These are phyloP conservation scores for Eospalax fontanierii DNA, from an alignment of 2,797 vertebrate species.

Conservation along the genomic window DNA sequence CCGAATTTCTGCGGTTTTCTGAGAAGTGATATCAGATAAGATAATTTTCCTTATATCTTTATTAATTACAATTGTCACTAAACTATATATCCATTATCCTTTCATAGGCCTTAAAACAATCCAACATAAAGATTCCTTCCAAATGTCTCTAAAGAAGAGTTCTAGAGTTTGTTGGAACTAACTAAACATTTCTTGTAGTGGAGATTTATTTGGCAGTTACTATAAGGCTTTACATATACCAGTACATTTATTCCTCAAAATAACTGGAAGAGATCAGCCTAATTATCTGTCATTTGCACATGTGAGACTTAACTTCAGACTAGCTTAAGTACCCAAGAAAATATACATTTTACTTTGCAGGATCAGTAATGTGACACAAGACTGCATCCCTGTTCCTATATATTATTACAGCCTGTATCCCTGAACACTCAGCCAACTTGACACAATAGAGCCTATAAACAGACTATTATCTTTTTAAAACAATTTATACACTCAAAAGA, in stretches of 20 bases:
- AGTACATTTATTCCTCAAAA: not conserved
- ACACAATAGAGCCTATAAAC: not conserved
- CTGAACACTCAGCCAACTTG: not conserved
- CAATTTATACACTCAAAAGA: not conserved
- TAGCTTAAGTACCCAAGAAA: not conserved
- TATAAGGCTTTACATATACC: not conserved
- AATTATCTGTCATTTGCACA: not conserved
- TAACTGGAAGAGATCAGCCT: constrained; percentile 8
- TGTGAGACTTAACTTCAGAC: not conserved
- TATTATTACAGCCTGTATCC: not conserved
- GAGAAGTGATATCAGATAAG: too few relatives aligned
- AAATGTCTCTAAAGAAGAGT: not conserved
- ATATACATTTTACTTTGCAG: not conserved
- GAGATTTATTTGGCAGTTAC: not conserved
- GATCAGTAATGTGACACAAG: not conserved
- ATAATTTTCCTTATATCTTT: not conserved
- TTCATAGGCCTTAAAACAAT: not conserved
- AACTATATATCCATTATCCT: not conserved
- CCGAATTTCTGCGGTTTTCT: not conserved
- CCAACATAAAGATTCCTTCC: not conserved
- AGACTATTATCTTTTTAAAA: not conserved
- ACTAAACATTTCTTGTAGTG: not conserved
- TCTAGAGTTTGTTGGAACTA: not conserved
- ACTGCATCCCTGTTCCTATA: not conserved
- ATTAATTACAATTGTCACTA: not conserved